Evolutionary conservation across 2,888 invertebrate species (phyloP).

Genomic region (Diaprepes abbreviatus): DNA sequence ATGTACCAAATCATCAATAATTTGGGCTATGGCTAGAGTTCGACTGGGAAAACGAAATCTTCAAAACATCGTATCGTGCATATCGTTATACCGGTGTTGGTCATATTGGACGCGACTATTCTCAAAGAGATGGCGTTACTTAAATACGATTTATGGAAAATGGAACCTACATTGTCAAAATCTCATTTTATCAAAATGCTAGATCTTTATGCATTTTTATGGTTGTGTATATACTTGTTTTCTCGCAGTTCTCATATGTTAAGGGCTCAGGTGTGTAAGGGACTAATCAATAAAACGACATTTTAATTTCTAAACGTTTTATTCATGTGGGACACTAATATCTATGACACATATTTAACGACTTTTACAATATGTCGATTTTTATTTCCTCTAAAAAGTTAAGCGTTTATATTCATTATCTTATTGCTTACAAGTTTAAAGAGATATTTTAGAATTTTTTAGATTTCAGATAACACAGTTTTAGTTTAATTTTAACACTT

Average conservation of each 20-base stretch:
- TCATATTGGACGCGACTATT: too few relatives aligned
- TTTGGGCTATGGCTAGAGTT: too few relatives aligned
- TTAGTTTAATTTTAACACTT: conserved; percentile 26
- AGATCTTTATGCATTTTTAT: too few relatives aligned
- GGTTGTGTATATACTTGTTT: too few relatives aligned
- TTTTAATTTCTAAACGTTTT: conserved; percentile 28
- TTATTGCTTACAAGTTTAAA: conserved; percentile 40
- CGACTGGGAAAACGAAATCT: too few relatives aligned
- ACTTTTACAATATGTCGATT: conserved; percentile 34
- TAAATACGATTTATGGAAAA: too few relatives aligned
- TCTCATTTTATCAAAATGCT: too few relatives aligned
- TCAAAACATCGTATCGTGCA: too few relatives aligned
- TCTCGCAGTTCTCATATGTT: background rate
- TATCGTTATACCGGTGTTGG: too few relatives aligned
- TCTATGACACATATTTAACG: conserved; percentile 40
- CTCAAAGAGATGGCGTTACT: too few relatives aligned
- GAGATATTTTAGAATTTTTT: conserved; percentile 24
- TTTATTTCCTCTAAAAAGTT: conserved; percentile 32
- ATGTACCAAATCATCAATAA: too few relatives aligned
- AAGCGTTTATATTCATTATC: conserved; percentile 24
- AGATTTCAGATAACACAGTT: conserved; percentile 26
- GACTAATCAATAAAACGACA: conserved; percentile 9
- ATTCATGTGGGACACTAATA: conserved; percentile 34
- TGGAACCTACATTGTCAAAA: too few relatives aligned
- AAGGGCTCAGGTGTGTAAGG: background rate